phyloP scores from a whole-genome alignment of 2,113 vertebrate species.

The Bufo gargarizans region DNA sequence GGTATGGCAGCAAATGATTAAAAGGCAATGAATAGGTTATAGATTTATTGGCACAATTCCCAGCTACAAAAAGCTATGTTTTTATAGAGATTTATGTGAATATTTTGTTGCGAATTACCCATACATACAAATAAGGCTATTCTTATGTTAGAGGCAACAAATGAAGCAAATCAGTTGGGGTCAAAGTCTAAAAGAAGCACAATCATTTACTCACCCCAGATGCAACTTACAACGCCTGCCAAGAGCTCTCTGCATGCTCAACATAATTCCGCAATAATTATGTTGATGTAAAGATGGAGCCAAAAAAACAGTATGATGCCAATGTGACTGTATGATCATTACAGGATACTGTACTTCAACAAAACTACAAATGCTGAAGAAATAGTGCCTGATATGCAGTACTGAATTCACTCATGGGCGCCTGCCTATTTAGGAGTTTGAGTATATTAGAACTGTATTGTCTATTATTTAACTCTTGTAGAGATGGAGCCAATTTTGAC shows the following conservation, averaged over 20 bases:
- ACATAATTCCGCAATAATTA: not conserved
- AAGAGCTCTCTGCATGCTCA: slow-evolving; percentile 9
- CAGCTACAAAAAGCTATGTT: not conserved
- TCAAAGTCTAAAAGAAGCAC: not conserved
- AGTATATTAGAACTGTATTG: not conserved
- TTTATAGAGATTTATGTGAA: not conserved
- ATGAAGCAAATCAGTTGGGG: not conserved
- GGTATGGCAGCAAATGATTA: not conserved
- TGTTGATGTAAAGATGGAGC: not conserved
- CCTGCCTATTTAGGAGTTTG: not conserved
- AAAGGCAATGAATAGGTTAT: not conserved
- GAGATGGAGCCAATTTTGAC: too few relatives aligned
- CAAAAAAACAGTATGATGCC: not conserved
- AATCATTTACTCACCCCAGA: slow-evolving; percentile 15
- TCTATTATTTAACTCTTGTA: not conserved
- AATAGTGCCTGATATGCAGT: not conserved
- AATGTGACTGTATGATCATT: not conserved
- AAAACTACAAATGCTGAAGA: not conserved
- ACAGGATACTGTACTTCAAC: too few relatives aligned
- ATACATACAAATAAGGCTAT: not conserved
- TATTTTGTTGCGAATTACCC: not conserved
- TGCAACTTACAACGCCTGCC: not conserved
- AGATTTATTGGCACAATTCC: not conserved
- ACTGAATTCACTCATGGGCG: too few relatives aligned
- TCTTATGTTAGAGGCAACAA: not conserved